Base-by-base conservation (phyloP, 2,797 vertebrate genomes). In the Lutjanus argentimaculatus region DNA sequence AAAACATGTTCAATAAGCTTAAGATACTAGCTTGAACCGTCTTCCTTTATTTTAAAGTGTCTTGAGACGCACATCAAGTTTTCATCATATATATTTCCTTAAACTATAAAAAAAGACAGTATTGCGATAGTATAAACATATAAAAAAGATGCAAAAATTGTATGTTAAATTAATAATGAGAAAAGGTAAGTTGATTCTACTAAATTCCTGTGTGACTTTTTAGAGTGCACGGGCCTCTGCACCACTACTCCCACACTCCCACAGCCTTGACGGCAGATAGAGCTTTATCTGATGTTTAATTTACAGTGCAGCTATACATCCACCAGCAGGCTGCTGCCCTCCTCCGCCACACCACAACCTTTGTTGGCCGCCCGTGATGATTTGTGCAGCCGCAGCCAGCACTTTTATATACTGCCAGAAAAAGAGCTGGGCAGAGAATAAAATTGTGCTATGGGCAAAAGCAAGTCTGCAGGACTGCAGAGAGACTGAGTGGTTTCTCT, bases 241-340 rank as follows among this genome's bases (percentile, higher is more conserved):
- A 58, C 43, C 62, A 51, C 55, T 22, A 25, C 78, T 77, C 67
- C 61, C 83, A 62, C 83, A 53, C 81, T 55, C 72, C 79, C 79
- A 70, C 87, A 75, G 63, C 55, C 56, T 68, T 40, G 55, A 74
- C 65, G 40, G 25, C 30, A 87, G 76, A 76, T 53, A 22, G 63
- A 84, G 48, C 49, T 78, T 77, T 56, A 68, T 75, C 58, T 86
- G 84, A 73, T 88, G 80, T 89, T 85, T 85, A 74, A 88, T 88
- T 90, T 87, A 84, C 69, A 59, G 59, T 58, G 82, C 70, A 83
- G 66, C 82, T 45, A 63, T 74, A 67, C 75, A 80, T 53, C 72
- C 62, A 75, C 42, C 86, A 69, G 80, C 82, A 68, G 80, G 71
- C 72, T 19, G 8, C 67, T 69, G 70, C 75, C 71, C 52, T 83